These are phyloP conservation scores for Diprion similis DNA, from an alignment of 1,140 invertebrate species.

Conservation along the genomic window DNA sequence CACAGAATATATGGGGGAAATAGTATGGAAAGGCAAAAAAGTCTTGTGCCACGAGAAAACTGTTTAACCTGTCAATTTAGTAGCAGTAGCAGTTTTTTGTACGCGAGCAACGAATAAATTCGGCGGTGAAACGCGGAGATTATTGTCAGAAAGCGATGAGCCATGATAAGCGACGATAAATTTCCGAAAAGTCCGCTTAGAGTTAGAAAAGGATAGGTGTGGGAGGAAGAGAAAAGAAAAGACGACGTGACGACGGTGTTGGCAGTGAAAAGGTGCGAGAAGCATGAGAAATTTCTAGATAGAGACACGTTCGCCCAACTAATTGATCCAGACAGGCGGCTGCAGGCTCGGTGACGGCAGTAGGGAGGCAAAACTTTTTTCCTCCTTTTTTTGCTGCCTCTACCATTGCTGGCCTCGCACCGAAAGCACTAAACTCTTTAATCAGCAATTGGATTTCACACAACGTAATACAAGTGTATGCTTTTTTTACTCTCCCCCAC, in stretches of 20 bases:
- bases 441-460: conserved; percentile 58
- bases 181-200: no score
- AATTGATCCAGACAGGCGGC: not conserved
- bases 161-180: no score
- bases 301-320: no score
- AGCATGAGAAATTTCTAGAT: conserved; percentile 8
- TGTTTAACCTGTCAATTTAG: not conserved
- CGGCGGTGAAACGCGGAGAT: no score
- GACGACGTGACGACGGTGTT: conserved; percentile 15
- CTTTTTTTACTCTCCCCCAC: conserved; percentile 46
- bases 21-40: not conserved
- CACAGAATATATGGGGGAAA: not conserved
- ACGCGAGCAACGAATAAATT: no score
- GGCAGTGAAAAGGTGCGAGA: conserved; percentile 14
- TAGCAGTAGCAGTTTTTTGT: not conserved
- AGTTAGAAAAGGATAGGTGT: conserved; percentile 19
- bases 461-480: conserved; percentile 48
- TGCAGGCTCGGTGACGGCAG: not conserved
- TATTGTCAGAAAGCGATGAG: no score
- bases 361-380: not conserved
- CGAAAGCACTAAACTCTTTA: conserved; percentile 40
- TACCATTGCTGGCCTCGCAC: no score
- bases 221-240: conserved; percentile 21
- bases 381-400: no score
- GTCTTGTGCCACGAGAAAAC: not conserved